Percentiles rank a stretch among this genome's conserved stretches.
phyloP scores from a whole-genome alignment of 2,797 vertebrate genomes.

The Sus cebifrons region DNA sequence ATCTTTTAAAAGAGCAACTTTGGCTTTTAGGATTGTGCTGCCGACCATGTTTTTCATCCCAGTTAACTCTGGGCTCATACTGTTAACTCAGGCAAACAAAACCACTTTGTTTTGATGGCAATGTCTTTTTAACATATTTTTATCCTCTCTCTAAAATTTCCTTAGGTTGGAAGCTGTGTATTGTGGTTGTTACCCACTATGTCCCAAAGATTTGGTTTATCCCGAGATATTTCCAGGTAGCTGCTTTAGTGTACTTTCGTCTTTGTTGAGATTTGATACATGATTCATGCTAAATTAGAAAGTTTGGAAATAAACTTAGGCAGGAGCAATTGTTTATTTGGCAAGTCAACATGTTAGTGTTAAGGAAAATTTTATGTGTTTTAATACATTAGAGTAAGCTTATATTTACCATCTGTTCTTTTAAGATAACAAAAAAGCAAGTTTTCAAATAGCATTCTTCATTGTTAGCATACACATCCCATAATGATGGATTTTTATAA shows the following conservation, averaged over 20 bases:
- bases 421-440: constrained; percentile 94
- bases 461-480: constrained; percentile 93
- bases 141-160: constrained; percentile 75
- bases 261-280: constrained; percentile 72
- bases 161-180: constrained; percentile 97
- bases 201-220: constrained; percentile 97
- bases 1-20: constrained; percentile 91
- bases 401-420: constrained; percentile 95
- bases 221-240: constrained; percentile 98
- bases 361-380: constrained; percentile 93
- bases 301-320: constrained; percentile 91
- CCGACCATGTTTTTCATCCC: constrained; percentile 79
- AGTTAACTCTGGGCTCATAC: constrained; percentile 66
- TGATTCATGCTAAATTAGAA: constrained; percentile 85
- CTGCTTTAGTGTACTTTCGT: constrained; percentile 58
- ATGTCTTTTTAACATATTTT: constrained; percentile 81
- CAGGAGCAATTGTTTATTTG: constrained; percentile 93
- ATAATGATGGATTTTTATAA: constrained; percentile 91
- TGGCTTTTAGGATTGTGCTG: constrained; percentile 88
- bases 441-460: constrained; percentile 94
- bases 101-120: constrained; percentile 74
- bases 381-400: constrained; percentile 94
- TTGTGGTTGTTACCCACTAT: constrained; percentile 97
- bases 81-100: constrained; percentile 82
- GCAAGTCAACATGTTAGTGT: constrained; percentile 93